Evolutionary conservation across 2,888 invertebrate species (phyloP).

Genomic region (Cordilura impudica): DNA sequence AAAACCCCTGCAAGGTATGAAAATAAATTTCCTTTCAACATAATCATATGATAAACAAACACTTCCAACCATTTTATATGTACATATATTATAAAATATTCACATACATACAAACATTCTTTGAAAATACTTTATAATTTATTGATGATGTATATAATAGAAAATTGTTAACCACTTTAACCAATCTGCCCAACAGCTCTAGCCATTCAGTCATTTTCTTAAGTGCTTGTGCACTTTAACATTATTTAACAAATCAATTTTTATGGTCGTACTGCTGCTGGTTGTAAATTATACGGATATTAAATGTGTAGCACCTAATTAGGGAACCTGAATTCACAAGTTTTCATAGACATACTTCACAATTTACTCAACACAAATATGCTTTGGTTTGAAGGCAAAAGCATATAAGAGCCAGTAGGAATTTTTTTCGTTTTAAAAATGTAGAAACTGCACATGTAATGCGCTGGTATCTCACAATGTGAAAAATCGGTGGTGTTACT

Average conservation of each 20-base stretch:
- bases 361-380: conserved; percentile 9
- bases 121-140: conserved; percentile 8
- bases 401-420: not conserved
- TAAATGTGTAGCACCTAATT: conserved; percentile 65
- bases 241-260: conserved; percentile 41
- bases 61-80: not conserved
- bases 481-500: too few species aligned
- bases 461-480: too few species aligned
- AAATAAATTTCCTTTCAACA: conserved; percentile 42
- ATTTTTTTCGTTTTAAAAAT: not conserved
- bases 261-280: conserved; percentile 17
- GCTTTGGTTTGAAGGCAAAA: not conserved
- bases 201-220: not conserved
- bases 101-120: not conserved
- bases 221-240: conserved; percentile 20
- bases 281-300: conserved; percentile 57
- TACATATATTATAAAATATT: not conserved
- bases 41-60: conserved; percentile 17
- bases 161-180: conserved; percentile 31
- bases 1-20: conserved; percentile 33
- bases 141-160: conserved; percentile 7
- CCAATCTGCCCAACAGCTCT: conserved; percentile 7
- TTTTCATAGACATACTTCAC: not conserved
- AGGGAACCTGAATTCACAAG: conserved; percentile 41
- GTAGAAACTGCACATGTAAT: too few species aligned